These are phyloP conservation scores for Sinelater perroti DNA, from an alignment of 2,888 invertebrate species.

Conservation along the genomic window DNA sequence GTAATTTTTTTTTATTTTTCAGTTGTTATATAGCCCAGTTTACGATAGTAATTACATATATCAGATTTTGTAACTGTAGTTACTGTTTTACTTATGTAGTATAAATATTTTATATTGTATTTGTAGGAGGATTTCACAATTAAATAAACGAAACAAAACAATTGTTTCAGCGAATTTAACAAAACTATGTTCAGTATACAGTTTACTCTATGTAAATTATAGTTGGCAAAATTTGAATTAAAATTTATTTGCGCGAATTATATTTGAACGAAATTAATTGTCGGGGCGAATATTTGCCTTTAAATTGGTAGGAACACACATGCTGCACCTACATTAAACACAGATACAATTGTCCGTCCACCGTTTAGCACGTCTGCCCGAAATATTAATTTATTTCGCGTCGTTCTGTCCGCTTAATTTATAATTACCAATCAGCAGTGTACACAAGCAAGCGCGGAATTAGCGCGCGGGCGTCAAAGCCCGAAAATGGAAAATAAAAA, in stretches of 20 bases:
- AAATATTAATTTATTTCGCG: constrained; percentile 28
- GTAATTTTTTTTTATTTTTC: no score
- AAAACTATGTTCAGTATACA: no score
- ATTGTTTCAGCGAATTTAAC: no score
- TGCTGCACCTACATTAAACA: background rate
- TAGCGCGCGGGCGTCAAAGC: constrained; percentile 18
- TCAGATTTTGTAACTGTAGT: no score
- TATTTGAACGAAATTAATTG: constrained; percentile 1
- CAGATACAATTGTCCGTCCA: background rate
- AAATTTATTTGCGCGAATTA: constrained; percentile 6
- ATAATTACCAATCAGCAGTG: constrained; percentile 36
- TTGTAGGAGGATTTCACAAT: no score
- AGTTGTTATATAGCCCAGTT: no score
- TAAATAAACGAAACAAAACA: no score
- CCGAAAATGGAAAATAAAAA: constrained; percentile 35
- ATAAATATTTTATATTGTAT: no score
- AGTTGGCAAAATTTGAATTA: background rate
- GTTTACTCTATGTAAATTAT: no score
- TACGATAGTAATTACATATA: no score
- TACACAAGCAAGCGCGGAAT: constrained; percentile 24
- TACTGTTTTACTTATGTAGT: no score
- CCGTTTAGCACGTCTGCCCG: background rate
- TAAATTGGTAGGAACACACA: constrained; percentile 4
- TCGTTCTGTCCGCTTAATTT: constrained; percentile 31
- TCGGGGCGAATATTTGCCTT: constrained; percentile 6